A percentile compares a stretch with the other conserved stretches of the same genome.
Conservation (phyloP, 2,888 invertebrate species). For the Notocelia uddmanniana region DNA sequence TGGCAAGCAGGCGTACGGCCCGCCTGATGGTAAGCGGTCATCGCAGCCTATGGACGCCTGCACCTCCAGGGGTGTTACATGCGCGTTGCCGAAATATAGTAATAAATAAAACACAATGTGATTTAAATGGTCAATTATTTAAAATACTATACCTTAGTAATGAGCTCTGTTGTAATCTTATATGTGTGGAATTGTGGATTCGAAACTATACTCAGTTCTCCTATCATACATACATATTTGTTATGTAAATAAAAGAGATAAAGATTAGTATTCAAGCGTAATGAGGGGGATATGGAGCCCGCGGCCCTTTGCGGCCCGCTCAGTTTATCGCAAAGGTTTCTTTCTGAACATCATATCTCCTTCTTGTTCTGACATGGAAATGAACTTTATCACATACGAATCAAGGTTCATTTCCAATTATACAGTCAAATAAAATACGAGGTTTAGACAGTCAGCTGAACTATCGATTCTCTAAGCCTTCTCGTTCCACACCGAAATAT, state of each 20-base stretch:
- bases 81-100: too few relatives aligned
- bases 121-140: too few relatives aligned
- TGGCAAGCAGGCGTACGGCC: too few relatives aligned
- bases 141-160: too few relatives aligned
- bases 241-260: not conserved
- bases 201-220: too few relatives aligned
- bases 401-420: not conserved
- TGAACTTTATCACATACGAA: conserved; percentile 1
- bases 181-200: too few relatives aligned
- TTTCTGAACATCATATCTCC: conserved; percentile 6
- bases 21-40: too few relatives aligned
- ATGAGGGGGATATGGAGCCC: conserved; percentile 9
- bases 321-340: conserved; percentile 14
- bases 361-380: not conserved
- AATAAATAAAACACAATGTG: too few relatives aligned
- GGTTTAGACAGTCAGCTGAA: not conserved
- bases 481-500: conserved; percentile 13
- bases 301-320: conserved; percentile 2
- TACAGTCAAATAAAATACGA: not conserved
- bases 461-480: conserved; percentile 6
- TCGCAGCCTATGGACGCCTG: too few relatives aligned
- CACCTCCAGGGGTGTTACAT: too few relatives aligned
- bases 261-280: conserved; percentile 14
- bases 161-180: too few relatives aligned
- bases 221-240: not conserved